Conservation (phyloP, 2,888 invertebrate species). For the Spisula solida region DNA sequence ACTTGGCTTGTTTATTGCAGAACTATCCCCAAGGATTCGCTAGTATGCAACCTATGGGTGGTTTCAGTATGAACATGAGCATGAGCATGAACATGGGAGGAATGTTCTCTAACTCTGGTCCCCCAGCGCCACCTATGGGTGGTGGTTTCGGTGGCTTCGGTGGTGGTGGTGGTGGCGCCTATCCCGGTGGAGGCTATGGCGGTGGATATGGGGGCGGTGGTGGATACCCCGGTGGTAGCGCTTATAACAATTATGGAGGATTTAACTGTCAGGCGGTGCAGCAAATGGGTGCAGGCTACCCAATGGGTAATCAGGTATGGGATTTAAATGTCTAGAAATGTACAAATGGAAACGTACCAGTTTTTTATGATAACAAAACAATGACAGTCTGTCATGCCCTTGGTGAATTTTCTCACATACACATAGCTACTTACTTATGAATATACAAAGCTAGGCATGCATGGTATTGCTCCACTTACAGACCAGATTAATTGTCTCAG, state of each 20-base stretch:
- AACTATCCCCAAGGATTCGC: constrained; percentile 70
- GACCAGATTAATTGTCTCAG: too few species aligned
- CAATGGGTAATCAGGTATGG: constrained; percentile 62
- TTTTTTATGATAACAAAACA: too few species aligned
- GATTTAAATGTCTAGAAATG: too few species aligned
- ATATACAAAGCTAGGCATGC: too few species aligned
- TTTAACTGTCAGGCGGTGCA: constrained; percentile 57
- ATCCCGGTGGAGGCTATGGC: not conserved
- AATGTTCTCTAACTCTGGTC: constrained; percentile 47
- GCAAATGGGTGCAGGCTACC: constrained; percentile 57
- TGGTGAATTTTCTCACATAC: too few species aligned
- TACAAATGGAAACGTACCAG: too few species aligned
- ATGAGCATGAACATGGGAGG: not conserved
- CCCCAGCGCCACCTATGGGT: constrained; percentile 62
- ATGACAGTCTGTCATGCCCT: too few species aligned
- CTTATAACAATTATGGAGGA: constrained; percentile 66
- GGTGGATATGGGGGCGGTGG: constrained; percentile 29
- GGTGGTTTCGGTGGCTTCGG: constrained; percentile 4
- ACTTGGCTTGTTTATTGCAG: constrained; percentile 29
- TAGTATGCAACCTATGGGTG: constrained; percentile 45
- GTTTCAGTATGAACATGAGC: constrained; percentile 33
- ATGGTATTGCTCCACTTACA: too few species aligned
- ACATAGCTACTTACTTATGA: too few species aligned
- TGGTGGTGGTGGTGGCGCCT: not conserved
- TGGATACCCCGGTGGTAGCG: constrained; percentile 57